Base-by-base conservation (phyloP, 1,140 invertebrate genomes). In the Ericerus pela region DNA sequence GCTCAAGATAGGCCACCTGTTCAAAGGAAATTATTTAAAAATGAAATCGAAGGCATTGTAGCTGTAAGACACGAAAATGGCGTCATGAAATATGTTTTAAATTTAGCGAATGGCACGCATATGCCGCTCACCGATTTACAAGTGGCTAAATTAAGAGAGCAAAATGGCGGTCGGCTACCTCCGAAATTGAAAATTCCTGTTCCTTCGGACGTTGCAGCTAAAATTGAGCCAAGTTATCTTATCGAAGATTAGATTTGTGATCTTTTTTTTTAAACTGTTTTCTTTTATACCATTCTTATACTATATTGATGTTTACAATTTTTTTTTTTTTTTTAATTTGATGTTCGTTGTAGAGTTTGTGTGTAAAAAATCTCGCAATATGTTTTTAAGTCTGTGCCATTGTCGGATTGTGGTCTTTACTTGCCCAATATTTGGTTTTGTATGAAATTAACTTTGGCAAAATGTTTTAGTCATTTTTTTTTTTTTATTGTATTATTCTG, bases 1-100 rank as follows among this genome's bases (percentile, higher is more conserved):
- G 20, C 26, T 10, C 11, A 3, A 10, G 41, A 47, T 12, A 20
- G 18, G 4, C 41, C 41, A 5, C 41, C 41, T 3, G 18, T 22
- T 3, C 41, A 47, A 22, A 2, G 41, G 14, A 47, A 47, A 22
- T 22, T 47, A 47, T 47, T 47, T 47, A 47, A 47, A 47, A 47
- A 47, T 47, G 41, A 47, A 47, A 47, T 47, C 41, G 41, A 47
- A 24, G 41, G 41, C 26, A 47, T 24, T 22, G 26, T 47, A 22
- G 22, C 41, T 10, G 16, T 18, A 10, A 18, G 20, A 2, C 3
- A 4, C 16, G 16, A 12, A 3, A 10, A 16, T 12, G 41, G 41
- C 22, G 3, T 14, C 10, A 10, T 47, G 14, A 3, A 16, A 24
- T 47, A 47, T 47, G 41, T 47, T 14, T 18, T 47, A 3, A 47